Base-by-base conservation (phyloP, 2,113 vertebrate genomes). In the Gnathonemus longibarbis region DNA sequence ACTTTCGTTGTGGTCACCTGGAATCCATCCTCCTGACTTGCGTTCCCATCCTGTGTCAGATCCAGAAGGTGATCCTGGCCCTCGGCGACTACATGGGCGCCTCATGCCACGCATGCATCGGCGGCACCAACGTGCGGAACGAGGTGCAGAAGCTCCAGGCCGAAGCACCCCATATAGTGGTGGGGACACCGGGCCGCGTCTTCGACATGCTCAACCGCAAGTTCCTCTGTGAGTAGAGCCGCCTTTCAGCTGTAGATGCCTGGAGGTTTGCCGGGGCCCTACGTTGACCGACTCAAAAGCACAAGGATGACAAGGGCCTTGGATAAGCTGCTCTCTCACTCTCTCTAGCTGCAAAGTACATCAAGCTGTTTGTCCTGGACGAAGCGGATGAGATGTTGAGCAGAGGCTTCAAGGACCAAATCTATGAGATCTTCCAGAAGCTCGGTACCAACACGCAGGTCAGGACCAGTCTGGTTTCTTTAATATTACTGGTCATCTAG, bases 51-150 rank as follows among this genome's bases (percentile, higher is more conserved):
- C 19, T 84, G 0, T 0, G 62, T 50, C 89, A 98, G 98, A 98
- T 98, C 93, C 98, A 98, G 94, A 98, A 98, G 92, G 98, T 98
- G 89, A 97, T 98, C 31, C 95, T 98, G 94, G 97, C 97, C 17
- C 94, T 98, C 9, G 98, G 98, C 0, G 97, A 98, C 90, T 98
- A 98, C 94, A 98, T 98, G 97, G 97, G 97, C 1, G 97, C 96
- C 0, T 94, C 94, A 0, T 98, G 97, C 93, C 96, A 98, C 2
- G 97, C 97, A 53, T 98, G 98, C 48, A 98, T 98, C 0, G 98
- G 98, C 4, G 98, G 97, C 17, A 98, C 98, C 77, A 98, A 95
- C 0, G 96, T 98, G 6, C 96, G 97, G 31, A 95, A 92, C 3
- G 98, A 98, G 58, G 96, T 97, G 48, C 96, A 97, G 93, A 98